Evolutionary conservation across 1,140 invertebrate genomes (phyloP), one percentile per base, ranked within the genome.

Genomic region (Zelostemma sp.): DNA sequence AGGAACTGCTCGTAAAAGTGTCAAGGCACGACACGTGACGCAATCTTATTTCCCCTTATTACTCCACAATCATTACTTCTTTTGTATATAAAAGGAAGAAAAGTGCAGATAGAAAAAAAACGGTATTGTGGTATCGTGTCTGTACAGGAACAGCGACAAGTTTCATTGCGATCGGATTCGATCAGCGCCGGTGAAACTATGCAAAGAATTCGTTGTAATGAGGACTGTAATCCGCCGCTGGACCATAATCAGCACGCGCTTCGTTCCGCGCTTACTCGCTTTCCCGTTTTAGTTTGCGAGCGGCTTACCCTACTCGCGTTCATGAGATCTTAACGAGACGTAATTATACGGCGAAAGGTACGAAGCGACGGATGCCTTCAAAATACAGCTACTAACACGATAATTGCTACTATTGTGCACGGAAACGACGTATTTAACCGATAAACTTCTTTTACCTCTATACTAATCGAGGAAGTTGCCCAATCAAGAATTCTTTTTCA

Each of bases 311-410:
- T 67, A 68, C 68, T 76, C 73, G 57, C 70, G 68, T 74, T 76
- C 68, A 70, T 73, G 73, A 74, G 62, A 71, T 76, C 77, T 79
- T 79, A 80, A 80, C 76, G 76, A 80, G 78, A 72, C 72, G 75
- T 78, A 80, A 80, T 80, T 77, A 76, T 71, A 76, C 71, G 70
- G 78, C 72, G 72, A 76, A 80, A 77, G 73, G 75, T 77, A 75
- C 78, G 70, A 73, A 74, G 70, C 75, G 73, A 76, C 70, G 67
- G 73, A 77, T 78, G 74, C 75, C 70, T 73, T 74, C 55, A 51
- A 72, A 80, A 74, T 78, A 73, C 68, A 73, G 77, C 75, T 65
- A 78, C 74, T 79, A 77, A 79, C 78, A 79, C 72, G 75, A 75
- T 80, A 80, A 80, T 80, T 80, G 77, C 72, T 69, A 73, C 69